Evolutionary conservation across 1,140 invertebrate genomes (phyloP), one percentile per base, ranked within the genome.

Genomic region (Caenorhabditis tropicalis): DNA sequence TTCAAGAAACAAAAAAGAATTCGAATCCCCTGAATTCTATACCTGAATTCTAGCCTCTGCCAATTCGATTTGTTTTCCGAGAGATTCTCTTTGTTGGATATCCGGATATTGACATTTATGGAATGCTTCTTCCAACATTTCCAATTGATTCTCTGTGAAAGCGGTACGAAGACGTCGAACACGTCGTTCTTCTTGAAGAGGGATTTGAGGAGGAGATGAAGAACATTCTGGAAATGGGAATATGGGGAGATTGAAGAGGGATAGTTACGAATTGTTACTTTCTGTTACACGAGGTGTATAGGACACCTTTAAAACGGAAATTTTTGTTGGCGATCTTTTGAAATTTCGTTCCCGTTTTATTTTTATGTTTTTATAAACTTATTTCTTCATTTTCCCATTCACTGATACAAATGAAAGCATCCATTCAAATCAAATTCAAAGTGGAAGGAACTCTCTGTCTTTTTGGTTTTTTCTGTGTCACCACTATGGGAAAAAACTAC

Each of bases 121-220:
- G 39, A 70, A 70, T n/a, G 60, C 29, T 19, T 70, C 60, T 70
- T 70, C 60, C 60, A 70, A 39, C 60, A 70, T 36, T 70, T 70
- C 60, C 60, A 70, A 36, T 9, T 70, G 60, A 39, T 70, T 70
- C 12, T 70, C 60, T 36, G n/a, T 36, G 33, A 70, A 70, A 4
- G 60, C 29, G 9, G 60, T 70, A 9, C 60, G 60, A 19, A 70
- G 60, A 15, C 60, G 60, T n/a, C 60, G 60, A 1, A 70, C 60
- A n/a, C 60, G 60, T 19, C 60, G 60, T 70, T 70, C 60, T 36
- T 70, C 60, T 3, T n/a, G 5, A n/a, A 10, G 31, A 36, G 24
- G 12, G 19, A 29, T n/a, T 60, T 70, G 60, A n/a, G 60, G 60
- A 6, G 60, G 60, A 1, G 60, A 70, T 3, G 60, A 70, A 36